Percentiles rank a stretch among this genome's conserved stretches.
phyloP scores from a whole-genome alignment of 2,888 invertebrate genomes.

The Cheilosia vernalis region DNA sequence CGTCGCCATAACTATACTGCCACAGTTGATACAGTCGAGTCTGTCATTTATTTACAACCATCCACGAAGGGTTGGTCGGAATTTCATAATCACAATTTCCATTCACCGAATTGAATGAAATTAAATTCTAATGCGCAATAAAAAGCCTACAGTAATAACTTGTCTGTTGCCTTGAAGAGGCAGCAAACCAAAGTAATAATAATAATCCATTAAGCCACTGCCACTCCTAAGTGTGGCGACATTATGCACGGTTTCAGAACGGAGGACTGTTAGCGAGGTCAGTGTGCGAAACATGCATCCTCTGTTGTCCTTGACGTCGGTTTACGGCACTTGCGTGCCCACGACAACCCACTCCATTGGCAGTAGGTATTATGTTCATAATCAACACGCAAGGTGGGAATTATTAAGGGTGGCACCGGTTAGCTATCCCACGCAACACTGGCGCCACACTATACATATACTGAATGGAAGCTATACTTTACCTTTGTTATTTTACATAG shows the following conservation, averaged over 20 bases:
- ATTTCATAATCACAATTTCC: constrained; percentile 8
- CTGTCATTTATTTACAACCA: constrained; percentile 19
- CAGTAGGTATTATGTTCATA: constrained; percentile 3
- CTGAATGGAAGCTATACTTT: constrained; percentile 1
- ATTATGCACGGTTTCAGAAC: constrained; percentile 31
- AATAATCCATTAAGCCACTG: constrained; percentile 27
- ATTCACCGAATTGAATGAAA: constrained; percentile 36
- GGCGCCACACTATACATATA: constrained; percentile 6
- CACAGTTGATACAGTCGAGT: constrained; percentile 41
- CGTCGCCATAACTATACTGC: constrained; percentile 21
- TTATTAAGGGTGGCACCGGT: constrained; percentile 13
- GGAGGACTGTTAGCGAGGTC: constrained; percentile 20
- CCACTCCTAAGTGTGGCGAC: constrained; percentile 23
- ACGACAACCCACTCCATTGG: constrained; percentile 17
- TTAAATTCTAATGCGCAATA: constrained; percentile 45
- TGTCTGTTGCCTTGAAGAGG: constrained; percentile 32
- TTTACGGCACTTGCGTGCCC: constrained; percentile 49
- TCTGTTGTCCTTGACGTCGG: constrained; percentile 39
- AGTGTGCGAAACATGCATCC: constrained; percentile 45
- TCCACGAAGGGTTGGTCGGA: constrained; percentile 37
- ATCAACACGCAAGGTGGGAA: constrained; percentile 46
- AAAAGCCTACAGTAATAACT: constrained; percentile 19
- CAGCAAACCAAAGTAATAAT: constrained; percentile 31
- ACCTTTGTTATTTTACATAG: constrained; percentile 26
- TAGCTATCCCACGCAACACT: constrained; percentile 10